Base-by-base conservation (phyloP, 2,113 vertebrate species). In the Eleginops maclovinus region DNA sequence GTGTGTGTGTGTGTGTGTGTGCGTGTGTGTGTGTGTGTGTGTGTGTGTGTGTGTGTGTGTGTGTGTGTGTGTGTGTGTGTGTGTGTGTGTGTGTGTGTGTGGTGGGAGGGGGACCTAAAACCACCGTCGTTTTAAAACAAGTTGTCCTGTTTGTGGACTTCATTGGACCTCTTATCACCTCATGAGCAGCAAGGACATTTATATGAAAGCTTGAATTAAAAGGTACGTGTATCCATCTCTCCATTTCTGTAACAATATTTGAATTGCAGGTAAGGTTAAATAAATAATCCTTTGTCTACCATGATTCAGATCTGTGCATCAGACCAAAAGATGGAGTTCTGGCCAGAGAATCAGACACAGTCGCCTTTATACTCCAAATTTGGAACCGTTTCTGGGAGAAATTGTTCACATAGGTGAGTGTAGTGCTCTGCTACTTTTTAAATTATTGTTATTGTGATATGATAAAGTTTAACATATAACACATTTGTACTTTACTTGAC, bases 361-460 rank as follows among this genome's bases (percentile, higher is more conserved):
- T 64, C 75, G 11, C 55, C 90, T 66, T 31, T 72, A 8, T 86
- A 92, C 78, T 71, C 75, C 53, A 92, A 85, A 84, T 93, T 71
- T 80, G 86, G 81, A 47, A 93, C 92, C 17, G 43, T 93, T 79
- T 91, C 92, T 83, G 84, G 88, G 50, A 89, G 86, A 79, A 88
- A 75, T 53, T 88, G 28, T 58, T 16, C 90, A 82, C 85, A 91
- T 28, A 83, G 46, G 93, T 91, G 44, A 89, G 89, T 82, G 64
- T 9, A 71, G 17, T 2, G 13, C 5, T 44, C 19, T 77, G 17
- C 41, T 47, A 46, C 9, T 12, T 15, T 75, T 26, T 56, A 4
- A 54, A 14, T 44, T 6, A 49, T 1, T 54, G 36, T 56, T 13
- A 43, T n/a, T 8, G 9, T 49, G 28, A 11, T 26, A 31, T 66